Conservation (phyloP, 2,888 invertebrate species). For the Nomada fucata region DNA sequence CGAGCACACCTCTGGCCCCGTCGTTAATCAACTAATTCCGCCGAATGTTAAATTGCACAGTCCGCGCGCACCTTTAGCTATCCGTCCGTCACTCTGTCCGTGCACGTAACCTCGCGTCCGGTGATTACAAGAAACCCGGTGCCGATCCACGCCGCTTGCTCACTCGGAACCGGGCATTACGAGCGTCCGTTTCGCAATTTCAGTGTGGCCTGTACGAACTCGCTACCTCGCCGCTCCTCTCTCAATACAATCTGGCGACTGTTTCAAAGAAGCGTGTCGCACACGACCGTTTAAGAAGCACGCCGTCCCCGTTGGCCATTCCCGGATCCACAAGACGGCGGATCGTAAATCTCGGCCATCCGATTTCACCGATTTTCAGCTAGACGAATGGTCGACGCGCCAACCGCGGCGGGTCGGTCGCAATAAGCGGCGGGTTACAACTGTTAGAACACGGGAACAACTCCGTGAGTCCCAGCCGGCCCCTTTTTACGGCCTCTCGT, state of each 20-base stretch:
- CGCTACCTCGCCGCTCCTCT: constrained; percentile 22
- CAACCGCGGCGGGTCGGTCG: constrained; percentile 57
- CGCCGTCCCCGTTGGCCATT: constrained; percentile 48
- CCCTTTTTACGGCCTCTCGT: constrained; percentile 59
- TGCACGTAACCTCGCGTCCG: constrained; percentile 75
- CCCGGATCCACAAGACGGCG: constrained; percentile 41
- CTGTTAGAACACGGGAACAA: constrained; percentile 70
- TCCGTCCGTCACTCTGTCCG: constrained; percentile 69
- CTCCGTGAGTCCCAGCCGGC: constrained; percentile 42
- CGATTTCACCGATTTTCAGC: constrained; percentile 72
- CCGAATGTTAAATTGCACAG: constrained; percentile 74
- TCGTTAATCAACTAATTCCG: constrained; percentile 76
- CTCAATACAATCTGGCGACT: neutral
- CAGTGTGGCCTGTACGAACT: constrained; percentile 26
- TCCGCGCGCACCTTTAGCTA: constrained; percentile 63
- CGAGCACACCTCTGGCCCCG: constrained; percentile 24
- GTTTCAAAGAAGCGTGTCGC: neutral
- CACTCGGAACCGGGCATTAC: constrained; percentile 72
- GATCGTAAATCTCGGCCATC: constrained; percentile 69
- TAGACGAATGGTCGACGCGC: constrained; percentile 67
- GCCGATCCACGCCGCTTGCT: constrained; percentile 68
- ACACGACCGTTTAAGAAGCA: neutral
- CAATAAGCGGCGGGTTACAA: constrained; percentile 72
- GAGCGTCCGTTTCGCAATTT: constrained; percentile 32
- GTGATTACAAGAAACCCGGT: constrained; percentile 76